Evolutionary conservation across 2,113 vertebrate species (phyloP), one percentile per base, ranked within the genome.

Genomic region (Myiopsitta monachus): DNA sequence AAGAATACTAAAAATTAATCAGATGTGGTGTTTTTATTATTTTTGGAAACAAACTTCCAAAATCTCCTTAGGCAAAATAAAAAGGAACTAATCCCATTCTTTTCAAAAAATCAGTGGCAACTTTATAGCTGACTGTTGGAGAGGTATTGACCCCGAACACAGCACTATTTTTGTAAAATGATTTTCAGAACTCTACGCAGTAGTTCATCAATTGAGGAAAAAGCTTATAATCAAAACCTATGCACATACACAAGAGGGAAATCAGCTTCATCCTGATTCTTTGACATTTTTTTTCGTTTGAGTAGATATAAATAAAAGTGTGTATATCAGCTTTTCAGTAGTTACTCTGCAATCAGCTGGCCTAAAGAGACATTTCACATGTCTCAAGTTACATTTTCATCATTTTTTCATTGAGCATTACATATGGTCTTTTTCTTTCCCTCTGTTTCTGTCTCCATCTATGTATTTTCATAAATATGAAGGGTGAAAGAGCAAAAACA

Each of bases 291-390:
- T 84, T 95, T 95, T 79, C 79, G 82, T 90, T 95, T 94, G 81
- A 95, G 61, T 67, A 87, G 92, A 91, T 96, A 92, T 91, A 94
- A 96, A 83, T 95, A 88, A 90, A 95, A 87, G 52, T 95, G 73
- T 91, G 81, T 95, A 15, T 96, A 83, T 93, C 81, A 96, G 88
- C 49, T 87, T 93, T 96, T 97, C 92, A 83, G 67, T 95, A 87
- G 68, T 93, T 89, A 94, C 78, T 78, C 93, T 97, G 96, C 95
- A 92, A 96, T 97, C 86, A 97, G 54, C 70, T 96, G 90, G 90
- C 94, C 92, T 97, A 96, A 96, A 96, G 95, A 96, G 70, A 96
- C 67, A 95, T 96, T 96, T 97, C 85, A 96, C 67, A 95, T 96
- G 96, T 97, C 85, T 54, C 19, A 83, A 90, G 90, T 88, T 91